phyloP scores from a whole-genome alignment of 2,797 vertebrate species.

The Phataginus tricuspis region DNA sequence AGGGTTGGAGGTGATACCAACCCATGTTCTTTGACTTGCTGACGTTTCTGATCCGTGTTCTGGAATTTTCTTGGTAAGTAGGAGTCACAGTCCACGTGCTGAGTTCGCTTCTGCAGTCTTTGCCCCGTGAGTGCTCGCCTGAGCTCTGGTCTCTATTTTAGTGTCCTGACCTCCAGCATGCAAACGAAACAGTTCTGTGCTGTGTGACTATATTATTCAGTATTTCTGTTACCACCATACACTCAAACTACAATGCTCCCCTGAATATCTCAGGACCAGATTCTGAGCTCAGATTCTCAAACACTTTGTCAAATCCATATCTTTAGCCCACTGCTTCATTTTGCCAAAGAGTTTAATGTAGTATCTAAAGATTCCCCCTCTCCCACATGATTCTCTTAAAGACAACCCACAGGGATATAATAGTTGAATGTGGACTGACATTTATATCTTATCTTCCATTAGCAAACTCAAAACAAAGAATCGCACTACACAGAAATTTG shows the following conservation, averaged over 20 bases:
- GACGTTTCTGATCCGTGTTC: not conserved
- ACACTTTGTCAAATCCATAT: not conserved
- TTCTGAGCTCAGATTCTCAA: not conserved
- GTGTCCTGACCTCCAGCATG: not conserved
- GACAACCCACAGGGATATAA: not conserved
- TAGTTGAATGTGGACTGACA: not conserved
- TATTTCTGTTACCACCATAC: not conserved
- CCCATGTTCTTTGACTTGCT: not conserved
- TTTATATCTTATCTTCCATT: not conserved
- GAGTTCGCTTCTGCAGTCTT: not conserved
- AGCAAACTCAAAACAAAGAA: slow-evolving; percentile 45
- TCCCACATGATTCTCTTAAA: slow-evolving; percentile 27
- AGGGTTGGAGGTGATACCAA: not conserved
- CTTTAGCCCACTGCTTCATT: not conserved
- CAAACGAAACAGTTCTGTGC: not conserved
- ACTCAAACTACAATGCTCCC: not conserved
- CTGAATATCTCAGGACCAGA: not conserved
- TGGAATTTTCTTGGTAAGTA: not conserved
- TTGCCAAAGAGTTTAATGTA: slow-evolving; percentile 15
- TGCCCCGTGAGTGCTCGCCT: not conserved
- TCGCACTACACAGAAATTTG: not conserved
- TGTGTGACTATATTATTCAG: not conserved
- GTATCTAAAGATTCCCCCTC: not conserved
- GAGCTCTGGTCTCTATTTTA: not conserved
- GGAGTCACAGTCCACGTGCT: not conserved